Evolutionary conservation across 2,888 invertebrate genomes (phyloP).

Genomic region (Drosophila testacea): DNA sequence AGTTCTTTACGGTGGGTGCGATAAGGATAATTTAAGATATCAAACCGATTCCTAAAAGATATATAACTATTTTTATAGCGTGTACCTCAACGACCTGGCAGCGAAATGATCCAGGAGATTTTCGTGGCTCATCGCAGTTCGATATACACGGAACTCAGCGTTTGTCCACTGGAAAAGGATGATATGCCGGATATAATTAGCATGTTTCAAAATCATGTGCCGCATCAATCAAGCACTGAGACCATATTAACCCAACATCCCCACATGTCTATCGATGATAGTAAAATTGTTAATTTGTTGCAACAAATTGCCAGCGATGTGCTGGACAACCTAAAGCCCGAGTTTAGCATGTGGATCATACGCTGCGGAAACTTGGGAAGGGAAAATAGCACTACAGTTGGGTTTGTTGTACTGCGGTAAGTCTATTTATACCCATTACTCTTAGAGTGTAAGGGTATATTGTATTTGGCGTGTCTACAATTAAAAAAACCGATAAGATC

Average conservation of each 20-base stretch:
- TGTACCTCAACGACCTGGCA: conserved; percentile 68
- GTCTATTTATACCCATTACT: background rate
- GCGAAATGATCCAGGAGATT: conserved; percentile 60
- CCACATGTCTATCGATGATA: background rate
- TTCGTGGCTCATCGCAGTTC: conserved; percentile 80
- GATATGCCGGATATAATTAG: conserved; percentile 50
- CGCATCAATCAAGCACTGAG: background rate
- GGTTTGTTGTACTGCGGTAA: conserved; percentile 76
- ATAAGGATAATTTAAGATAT: too few relatives aligned
- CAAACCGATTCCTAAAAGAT: too few relatives aligned
- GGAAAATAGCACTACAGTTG: conserved; percentile 63
- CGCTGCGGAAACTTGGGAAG: conserved; percentile 59
- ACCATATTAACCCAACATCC: background rate
- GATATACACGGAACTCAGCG: conserved; percentile 68
- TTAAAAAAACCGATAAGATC: too few relatives aligned
- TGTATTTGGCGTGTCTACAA: too few relatives aligned
- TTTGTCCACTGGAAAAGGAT: conserved; percentile 37
- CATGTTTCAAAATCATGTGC: background rate
- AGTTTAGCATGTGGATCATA: conserved; percentile 63
- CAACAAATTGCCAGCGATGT: conserved; percentile 53
- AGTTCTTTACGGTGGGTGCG: conserved; percentile 75
- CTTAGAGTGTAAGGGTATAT: background rate
- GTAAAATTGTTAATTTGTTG: conserved; percentile 23
- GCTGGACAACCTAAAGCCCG: conserved; percentile 49
- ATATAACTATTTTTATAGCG: conserved; percentile 50